phyloP scores from a whole-genome alignment of 2,797 vertebrate species.

The Bradypus variegatus region DNA sequence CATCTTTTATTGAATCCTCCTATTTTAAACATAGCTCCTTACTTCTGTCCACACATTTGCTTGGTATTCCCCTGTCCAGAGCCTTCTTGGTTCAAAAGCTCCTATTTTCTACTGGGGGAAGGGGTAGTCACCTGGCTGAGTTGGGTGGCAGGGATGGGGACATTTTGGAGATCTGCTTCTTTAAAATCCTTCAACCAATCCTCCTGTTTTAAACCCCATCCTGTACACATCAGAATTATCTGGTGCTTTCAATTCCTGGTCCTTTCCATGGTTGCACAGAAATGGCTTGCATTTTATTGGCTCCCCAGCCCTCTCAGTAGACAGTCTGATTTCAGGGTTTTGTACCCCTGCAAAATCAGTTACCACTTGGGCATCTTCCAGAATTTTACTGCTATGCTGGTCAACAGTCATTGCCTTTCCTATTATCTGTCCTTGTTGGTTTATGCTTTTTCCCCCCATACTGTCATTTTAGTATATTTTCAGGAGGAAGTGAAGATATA shows the following conservation, averaged over 20 bases:
- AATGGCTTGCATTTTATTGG: not conserved
- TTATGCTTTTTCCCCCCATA: not conserved
- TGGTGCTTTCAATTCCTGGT: not conserved
- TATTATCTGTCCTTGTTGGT: not conserved
- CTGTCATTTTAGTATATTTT: not conserved
- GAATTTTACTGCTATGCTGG: not conserved
- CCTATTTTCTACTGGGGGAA: not conserved
- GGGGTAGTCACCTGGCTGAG: not conserved
- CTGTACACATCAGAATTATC: not conserved
- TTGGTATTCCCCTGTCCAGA: not conserved
- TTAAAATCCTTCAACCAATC: not conserved
- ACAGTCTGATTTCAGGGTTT: not conserved
- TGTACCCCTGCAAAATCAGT: not conserved
- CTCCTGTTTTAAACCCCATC: not conserved
- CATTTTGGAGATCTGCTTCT: not conserved
- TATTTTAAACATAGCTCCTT: not conserved
- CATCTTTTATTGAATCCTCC: not conserved
- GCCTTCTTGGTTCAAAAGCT: not conserved
- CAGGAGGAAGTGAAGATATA: not conserved
- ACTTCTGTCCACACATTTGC: not conserved
- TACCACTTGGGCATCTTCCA: not conserved
- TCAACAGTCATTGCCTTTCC: not conserved
- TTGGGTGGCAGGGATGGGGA: not conserved
- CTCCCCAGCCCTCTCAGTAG: not conserved
- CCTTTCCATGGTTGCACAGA: not conserved